phyloP scores from a whole-genome alignment of 2,113 vertebrate species.

The Hirundichthys speculiger region DNA sequence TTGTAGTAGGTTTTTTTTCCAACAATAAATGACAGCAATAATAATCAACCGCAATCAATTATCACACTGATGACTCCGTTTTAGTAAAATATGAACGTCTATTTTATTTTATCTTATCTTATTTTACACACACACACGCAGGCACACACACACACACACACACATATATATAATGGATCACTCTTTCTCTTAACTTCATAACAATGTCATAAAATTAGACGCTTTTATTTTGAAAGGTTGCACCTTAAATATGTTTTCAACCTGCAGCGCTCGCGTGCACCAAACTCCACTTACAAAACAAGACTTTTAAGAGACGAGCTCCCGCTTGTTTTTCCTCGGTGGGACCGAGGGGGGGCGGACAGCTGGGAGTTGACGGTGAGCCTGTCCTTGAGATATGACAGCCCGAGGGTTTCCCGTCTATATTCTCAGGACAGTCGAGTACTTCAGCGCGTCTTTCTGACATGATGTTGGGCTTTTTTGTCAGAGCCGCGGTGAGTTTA shows the following conservation, averaged over 20 bases:
- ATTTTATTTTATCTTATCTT: background rate
- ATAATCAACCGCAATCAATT: no score
- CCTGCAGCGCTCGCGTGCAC: background rate
- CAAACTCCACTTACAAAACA: slow-evolving; percentile 5
- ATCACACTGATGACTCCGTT: no score
- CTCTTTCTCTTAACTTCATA: no score
- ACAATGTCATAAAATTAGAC: no score
- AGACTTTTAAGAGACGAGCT: slow-evolving; percentile 3
- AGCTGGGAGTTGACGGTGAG: slow-evolving; percentile 43
- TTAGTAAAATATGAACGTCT: background rate
- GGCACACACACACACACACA: background rate
- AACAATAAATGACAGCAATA: no score
- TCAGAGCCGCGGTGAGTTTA: slow-evolving; percentile 86
- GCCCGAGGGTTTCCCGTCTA: slow-evolving; percentile 44
- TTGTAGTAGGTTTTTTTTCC: no score
- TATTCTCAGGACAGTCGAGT: slow-evolving; percentile 40
- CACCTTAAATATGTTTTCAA: background rate
- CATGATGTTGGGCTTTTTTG: slow-evolving; percentile 84
- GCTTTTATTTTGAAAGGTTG: no score
- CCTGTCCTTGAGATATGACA: slow-evolving; percentile 78
- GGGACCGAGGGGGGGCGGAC: slow-evolving; percentile 48
- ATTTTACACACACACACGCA: background rate
- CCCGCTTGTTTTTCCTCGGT: slow-evolving; percentile 28
- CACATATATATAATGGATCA: no score
- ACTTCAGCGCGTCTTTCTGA: slow-evolving; percentile 27